Evolutionary conservation across 2,113 vertebrate genomes (phyloP).

Genomic region (Verasper variegatus): DNA sequence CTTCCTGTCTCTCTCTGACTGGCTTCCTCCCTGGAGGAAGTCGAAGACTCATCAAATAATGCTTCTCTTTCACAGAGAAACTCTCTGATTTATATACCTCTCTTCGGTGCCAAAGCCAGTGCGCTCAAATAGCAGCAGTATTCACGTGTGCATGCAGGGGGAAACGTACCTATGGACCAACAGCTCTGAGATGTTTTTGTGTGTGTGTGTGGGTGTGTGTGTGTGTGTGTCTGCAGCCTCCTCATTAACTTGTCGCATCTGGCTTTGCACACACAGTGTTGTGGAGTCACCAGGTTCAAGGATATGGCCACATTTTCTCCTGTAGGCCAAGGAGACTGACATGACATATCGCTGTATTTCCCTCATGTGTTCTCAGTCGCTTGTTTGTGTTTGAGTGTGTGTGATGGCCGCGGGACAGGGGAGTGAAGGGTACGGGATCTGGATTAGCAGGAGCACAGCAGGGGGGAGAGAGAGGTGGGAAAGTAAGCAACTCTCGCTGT

Average conservation of each 20-base stretch:
- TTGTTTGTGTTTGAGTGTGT: constrained; percentile 28
- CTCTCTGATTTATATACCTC: constrained; percentile 68
- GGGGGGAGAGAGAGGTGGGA: constrained; percentile 49
- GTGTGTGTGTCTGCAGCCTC: constrained; percentile 20
- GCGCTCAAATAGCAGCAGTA: constrained; percentile 14
- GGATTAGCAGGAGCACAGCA: constrained; percentile 67
- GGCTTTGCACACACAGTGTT: constrained; percentile 12
- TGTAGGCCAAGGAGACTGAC: constrained; percentile 53
- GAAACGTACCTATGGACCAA: constrained; percentile 13
- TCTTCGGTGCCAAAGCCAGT: constrained; percentile 34
- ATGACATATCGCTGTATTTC: constrained; percentile 20
- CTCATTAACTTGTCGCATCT: constrained; percentile 47
- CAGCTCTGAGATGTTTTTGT: neutral
- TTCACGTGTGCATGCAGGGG: constrained; percentile 17
- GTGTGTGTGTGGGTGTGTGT: neutral
- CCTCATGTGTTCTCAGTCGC: constrained; percentile 15
- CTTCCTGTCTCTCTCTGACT: constrained; percentile 75
- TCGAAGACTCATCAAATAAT: constrained; percentile 68
- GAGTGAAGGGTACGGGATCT: constrained; percentile 51
- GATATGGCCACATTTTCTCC: constrained; percentile 19
- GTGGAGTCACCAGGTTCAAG: constrained; percentile 45
- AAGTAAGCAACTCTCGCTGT: constrained; percentile 47
- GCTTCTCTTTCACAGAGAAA: constrained; percentile 65
- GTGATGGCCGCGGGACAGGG: constrained; percentile 32
- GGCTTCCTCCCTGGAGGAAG: constrained; percentile 75